Evolutionary conservation across 2,888 invertebrate species (phyloP), one percentile per base, ranked within the genome.

Genomic region (Acrobasis consociella): DNA sequence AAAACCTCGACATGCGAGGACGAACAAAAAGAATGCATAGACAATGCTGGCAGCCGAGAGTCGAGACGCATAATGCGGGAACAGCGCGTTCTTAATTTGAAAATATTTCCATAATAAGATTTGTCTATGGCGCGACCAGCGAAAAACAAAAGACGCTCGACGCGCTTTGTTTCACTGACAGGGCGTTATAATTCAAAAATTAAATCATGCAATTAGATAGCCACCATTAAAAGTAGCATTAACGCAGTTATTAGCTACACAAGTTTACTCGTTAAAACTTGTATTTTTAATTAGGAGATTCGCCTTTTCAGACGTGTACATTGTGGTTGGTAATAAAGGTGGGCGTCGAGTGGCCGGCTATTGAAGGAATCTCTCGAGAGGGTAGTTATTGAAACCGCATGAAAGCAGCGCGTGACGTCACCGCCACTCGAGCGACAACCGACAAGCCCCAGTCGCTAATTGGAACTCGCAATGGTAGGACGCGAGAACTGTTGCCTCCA

Each of bases 51-150:
- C 89, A 88, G 90, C 85, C 84, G 90, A 88, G 90, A 88, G 90
- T 86, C 85, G 90, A 89, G 89, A 90, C 87, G 89, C 88, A 91
- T 87, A 91, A 91, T 92, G 91, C 91, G 91, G 91, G 91, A 92
- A 89, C 77, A 76, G 78, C 90, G 88, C 83, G 87, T 87, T 90
- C 89, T 89, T 89, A 90, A 91, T 91, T 92, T 90, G 88, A 92
- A 91, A 92, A 91, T 91, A 91, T 91, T 91, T 91, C 89, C 90
- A 91, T 91, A 91, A 91, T 91, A 91, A 91, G 91, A 91, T 92
- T 91, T 91, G 91, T 91, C 91, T 91, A 91, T 91, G 88, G 87
- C 82, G 81, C 83, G 85, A 81, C 85, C 82, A 82, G 81, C 78
- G 56, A 77, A 81, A 84, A 84, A 91, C 90, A 91, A 91, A 91